These are phyloP conservation scores for Sinocyclocheilus anshuiensis DNA, from an alignment of 2,113 vertebrate genomes.

Conservation along the genomic window DNA sequence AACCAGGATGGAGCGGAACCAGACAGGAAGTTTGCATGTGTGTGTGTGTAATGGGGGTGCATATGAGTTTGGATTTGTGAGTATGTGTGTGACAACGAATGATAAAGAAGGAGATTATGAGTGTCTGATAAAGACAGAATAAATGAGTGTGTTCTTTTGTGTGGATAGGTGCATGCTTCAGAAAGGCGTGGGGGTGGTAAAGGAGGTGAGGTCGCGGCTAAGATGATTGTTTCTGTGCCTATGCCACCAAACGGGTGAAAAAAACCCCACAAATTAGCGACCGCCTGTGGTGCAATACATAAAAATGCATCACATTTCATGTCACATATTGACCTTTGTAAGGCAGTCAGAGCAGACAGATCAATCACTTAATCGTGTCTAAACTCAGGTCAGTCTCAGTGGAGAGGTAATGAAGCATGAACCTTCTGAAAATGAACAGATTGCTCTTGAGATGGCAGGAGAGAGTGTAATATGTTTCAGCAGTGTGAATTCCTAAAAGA, in stretches of 20 bases:
- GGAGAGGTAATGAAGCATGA: conserved; percentile 35
- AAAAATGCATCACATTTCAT: conserved; percentile 14
- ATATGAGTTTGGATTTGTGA: neutral
- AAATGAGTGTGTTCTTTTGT: conserved; percentile 22
- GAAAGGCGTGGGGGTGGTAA: neutral
- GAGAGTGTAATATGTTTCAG: neutral
- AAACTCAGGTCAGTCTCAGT: conserved; percentile 12
- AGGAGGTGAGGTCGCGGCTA: neutral
- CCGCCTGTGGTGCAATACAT: neutral
- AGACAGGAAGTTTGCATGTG: conserved; percentile 19
- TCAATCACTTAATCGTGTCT: conserved; percentile 18
- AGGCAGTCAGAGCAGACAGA: neutral
- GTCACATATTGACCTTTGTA: conserved; percentile 27
- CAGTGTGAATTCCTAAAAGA: neutral
- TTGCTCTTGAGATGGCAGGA: conserved; percentile 31
- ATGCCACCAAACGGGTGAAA: neutral
- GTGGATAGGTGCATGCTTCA: conserved; percentile 1
- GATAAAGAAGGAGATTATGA: conserved; percentile 8
- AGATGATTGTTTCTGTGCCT: neutral
- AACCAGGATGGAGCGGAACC: conserved; percentile 36
- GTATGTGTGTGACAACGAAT: neutral
- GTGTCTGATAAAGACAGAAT: conserved; percentile 28
- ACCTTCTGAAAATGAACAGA: conserved; percentile 31
- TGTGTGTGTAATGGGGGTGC: neutral
- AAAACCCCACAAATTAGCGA: neutral